phyloP scores from a whole-genome alignment of 2,113 vertebrate genomes.

The Lepus europaeus region DNA sequence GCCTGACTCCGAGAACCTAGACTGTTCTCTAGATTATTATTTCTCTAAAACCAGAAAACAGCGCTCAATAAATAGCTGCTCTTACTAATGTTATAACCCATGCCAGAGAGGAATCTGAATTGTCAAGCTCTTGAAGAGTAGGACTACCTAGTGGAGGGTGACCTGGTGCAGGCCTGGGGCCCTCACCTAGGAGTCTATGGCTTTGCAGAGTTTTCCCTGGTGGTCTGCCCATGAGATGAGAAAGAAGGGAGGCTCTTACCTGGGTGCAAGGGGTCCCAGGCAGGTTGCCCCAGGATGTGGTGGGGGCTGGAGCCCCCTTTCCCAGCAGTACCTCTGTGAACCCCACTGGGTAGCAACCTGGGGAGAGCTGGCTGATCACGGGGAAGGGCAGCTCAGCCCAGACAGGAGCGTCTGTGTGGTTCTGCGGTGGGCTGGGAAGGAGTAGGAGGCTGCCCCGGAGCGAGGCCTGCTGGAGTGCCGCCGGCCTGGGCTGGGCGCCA shows the following conservation, averaged over 20 bases:
- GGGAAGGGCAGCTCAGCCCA: neutral
- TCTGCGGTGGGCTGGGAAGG: neutral
- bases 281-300: neutral
- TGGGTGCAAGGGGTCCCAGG: no score
- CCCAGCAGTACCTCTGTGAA: neutral
- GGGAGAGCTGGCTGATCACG: neutral
- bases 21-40: neutral
- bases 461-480: conserved; percentile 18
- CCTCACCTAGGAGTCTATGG: neutral
- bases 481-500: conserved; percentile 76
- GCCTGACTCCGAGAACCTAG: neutral
- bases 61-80: neutral
- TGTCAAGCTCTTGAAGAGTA: neutral
- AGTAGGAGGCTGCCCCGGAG: neutral
- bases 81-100: neutral
- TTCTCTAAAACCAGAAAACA: neutral
- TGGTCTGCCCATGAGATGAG: neutral
- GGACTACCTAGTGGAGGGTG: neutral
- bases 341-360: neutral
- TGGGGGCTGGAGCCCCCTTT: neutral
- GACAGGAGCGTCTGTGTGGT: neutral
- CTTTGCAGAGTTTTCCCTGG: neutral
- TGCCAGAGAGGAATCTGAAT: neutral
- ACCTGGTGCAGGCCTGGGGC: neutral
- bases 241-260: neutral